Evolutionary conservation across 2,113 vertebrate genomes (phyloP).

Genomic region (Mirounga angustirostris): DNA sequence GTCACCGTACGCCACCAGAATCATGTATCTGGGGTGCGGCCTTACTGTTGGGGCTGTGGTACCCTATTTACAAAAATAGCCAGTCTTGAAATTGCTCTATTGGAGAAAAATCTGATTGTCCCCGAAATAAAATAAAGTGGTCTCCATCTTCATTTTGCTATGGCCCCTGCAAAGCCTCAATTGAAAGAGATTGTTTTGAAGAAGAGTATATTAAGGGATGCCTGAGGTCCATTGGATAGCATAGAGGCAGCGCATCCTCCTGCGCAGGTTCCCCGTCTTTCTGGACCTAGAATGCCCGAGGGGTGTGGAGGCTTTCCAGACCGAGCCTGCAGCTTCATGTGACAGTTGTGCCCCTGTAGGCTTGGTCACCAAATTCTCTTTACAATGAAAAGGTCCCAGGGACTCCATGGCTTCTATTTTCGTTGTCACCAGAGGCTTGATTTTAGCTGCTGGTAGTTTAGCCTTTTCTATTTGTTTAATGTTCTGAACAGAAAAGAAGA

Average conservation of each 20-base stretch:
- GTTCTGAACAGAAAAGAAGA: not conserved
- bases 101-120: constrained; percentile 73
- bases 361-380: not conserved
- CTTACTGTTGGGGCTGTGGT: not conserved
- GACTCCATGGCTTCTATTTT: not conserved
- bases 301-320: not conserved
- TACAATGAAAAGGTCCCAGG: not conserved
- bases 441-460: not conserved
- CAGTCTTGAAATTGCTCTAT: constrained; percentile 69
- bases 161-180: constrained; percentile 63
- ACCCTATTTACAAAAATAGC: constrained; percentile 68
- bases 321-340: not conserved
- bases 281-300: not conserved
- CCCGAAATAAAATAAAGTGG: constrained; percentile 74
- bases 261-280: not conserved
- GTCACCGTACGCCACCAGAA: not conserved
- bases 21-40: not conserved
- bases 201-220: constrained; percentile 42
- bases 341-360: not conserved
- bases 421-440: not conserved
- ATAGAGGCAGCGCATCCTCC: not conserved
- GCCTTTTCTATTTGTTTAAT: constrained; percentile 7
- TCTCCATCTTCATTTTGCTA: constrained; percentile 69
- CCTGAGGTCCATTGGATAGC: not conserved
- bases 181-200: constrained; percentile 59